phyloP scores from a whole-genome alignment of 1,140 invertebrate species.

The Anadara kagoshimensis region DNA sequence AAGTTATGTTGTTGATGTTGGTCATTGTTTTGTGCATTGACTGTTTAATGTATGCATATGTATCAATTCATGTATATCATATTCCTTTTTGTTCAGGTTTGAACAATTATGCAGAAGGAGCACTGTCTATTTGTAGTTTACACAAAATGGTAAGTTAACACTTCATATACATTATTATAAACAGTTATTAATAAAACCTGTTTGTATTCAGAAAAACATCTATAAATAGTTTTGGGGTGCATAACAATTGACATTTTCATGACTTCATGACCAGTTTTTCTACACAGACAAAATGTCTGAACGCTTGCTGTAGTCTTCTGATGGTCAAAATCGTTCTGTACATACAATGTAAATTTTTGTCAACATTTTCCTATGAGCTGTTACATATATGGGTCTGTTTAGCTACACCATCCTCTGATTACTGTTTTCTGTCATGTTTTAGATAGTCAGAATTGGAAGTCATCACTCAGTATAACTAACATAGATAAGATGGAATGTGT shows the following conservation, averaged over 20 bases:
- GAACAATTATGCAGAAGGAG: conserved; percentile 60
- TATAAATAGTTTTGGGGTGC: background rate
- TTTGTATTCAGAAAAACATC: too few relatives aligned
- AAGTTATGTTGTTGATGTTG: too few relatives aligned
- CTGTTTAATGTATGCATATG: too few relatives aligned
- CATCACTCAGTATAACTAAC: conserved; percentile 40
- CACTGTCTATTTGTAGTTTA: conserved; percentile 47
- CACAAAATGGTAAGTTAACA: conserved; percentile 57
- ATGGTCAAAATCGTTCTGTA: background rate
- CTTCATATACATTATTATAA: background rate
- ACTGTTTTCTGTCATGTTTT: conserved; percentile 24
- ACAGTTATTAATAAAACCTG: too few relatives aligned
- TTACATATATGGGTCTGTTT: too few relatives aligned
- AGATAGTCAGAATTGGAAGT: conserved; percentile 57
- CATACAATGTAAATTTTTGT: background rate
- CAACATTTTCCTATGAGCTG: too few relatives aligned
- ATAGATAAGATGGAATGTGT: conserved; percentile 40
- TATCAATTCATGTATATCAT: background rate
- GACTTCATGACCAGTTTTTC: background rate
- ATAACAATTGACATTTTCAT: background rate
- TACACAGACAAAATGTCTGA: background rate
- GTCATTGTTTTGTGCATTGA: too few relatives aligned
- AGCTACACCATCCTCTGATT: too few relatives aligned
- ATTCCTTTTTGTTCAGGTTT: conserved; percentile 45
- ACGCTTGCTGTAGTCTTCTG: background rate